Percentiles rank a stretch among this genome's conserved stretches.
These are phyloP conservation scores for Chelonus formosanus DNA, from an alignment of 2,888 invertebrate genomes.

Conservation along the genomic window DNA sequence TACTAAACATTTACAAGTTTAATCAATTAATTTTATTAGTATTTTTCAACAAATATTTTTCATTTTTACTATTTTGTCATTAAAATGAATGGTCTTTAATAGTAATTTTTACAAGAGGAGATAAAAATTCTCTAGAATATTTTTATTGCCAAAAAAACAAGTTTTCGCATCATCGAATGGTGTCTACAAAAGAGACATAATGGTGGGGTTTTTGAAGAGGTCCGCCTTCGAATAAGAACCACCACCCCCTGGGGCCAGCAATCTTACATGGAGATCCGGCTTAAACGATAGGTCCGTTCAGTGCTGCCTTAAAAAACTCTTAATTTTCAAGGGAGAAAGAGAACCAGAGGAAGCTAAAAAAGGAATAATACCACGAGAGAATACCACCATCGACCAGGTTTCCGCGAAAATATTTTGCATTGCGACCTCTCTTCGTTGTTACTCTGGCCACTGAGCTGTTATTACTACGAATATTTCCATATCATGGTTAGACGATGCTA, in stretches of 20 bases:
- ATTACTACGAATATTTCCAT: conserved; percentile 60
- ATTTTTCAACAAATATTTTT: neutral
- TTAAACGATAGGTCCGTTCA: conserved; percentile 64
- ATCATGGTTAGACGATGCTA: conserved; percentile 61
- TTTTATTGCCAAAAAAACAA: conserved; percentile 17
- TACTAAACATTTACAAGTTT: no score
- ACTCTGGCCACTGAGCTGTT: conserved; percentile 46
- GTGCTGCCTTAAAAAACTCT: conserved; percentile 60
- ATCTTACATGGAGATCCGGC: conserved; percentile 63
- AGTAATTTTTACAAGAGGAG: no score
- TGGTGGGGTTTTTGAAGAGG: conserved; percentile 27
- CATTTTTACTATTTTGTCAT: neutral
- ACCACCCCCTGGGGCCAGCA: conserved; percentile 57
- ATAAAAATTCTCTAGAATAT: neutral
- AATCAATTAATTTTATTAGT: neutral
- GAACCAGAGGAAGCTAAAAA: conserved; percentile 17
- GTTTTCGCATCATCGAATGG: conserved; percentile 11
- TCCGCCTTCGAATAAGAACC: conserved; percentile 30
- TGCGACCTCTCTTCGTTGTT: conserved; percentile 42
- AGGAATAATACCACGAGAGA: conserved; percentile 27
- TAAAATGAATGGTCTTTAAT: no score
- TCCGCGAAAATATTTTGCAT: conserved; percentile 60
- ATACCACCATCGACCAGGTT: conserved; percentile 48
- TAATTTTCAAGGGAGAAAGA: conserved; percentile 55
- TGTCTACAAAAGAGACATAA: conserved; percentile 16